Percentiles rank a stretch among this genome's conserved stretches.
These are phyloP conservation scores for Falco rusticolus DNA, from an alignment of 2,797 vertebrate genomes.

Conservation along the genomic window DNA sequence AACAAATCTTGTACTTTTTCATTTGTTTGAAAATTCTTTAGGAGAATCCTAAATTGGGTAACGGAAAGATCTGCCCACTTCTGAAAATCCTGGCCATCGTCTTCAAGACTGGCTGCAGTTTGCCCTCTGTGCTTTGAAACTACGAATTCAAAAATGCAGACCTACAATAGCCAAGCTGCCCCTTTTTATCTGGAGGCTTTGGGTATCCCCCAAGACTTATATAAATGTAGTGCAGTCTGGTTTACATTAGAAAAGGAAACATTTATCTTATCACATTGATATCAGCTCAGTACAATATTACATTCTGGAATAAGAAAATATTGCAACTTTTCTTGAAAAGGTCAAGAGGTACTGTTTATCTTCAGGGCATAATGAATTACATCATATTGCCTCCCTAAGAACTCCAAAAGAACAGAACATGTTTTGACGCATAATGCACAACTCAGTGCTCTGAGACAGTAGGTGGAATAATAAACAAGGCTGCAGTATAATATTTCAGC, in stretches of 20 bases:
- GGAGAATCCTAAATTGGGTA: neutral
- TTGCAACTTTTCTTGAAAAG: slow-evolving; percentile 72
- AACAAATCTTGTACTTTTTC: neutral
- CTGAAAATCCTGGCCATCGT: neutral
- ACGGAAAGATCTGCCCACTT: neutral
- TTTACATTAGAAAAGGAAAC: slow-evolving; percentile 74
- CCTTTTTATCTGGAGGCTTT: slow-evolving; percentile 65
- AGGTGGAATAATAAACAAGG: slow-evolving; percentile 48
- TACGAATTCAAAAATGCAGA: slow-evolving; percentile 45
- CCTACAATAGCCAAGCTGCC: slow-evolving; percentile 40
- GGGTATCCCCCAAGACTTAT: slow-evolving; percentile 67
- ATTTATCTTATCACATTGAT: slow-evolving; percentile 73
- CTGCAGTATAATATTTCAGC: neutral
- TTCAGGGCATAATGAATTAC: slow-evolving; percentile 67
- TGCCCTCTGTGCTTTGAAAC: slow-evolving; percentile 47
- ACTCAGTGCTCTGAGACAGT: neutral
- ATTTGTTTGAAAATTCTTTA: neutral
- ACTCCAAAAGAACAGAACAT: slow-evolving; percentile 32
- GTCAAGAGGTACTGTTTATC: slow-evolving; percentile 73
- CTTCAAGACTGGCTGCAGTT: neutral
- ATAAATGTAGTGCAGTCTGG: slow-evolving; percentile 67
- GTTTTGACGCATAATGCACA: slow-evolving; percentile 39
- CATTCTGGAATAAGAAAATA: slow-evolving; percentile 72
- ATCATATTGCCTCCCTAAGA: slow-evolving; percentile 19
- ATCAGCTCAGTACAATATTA: slow-evolving; percentile 68